Evolutionary conservation across 64 coral and sea anemone species (phyloP), one percentile per base, ranked within the genome.

Genomic region (Trachythela sp.): DNA sequence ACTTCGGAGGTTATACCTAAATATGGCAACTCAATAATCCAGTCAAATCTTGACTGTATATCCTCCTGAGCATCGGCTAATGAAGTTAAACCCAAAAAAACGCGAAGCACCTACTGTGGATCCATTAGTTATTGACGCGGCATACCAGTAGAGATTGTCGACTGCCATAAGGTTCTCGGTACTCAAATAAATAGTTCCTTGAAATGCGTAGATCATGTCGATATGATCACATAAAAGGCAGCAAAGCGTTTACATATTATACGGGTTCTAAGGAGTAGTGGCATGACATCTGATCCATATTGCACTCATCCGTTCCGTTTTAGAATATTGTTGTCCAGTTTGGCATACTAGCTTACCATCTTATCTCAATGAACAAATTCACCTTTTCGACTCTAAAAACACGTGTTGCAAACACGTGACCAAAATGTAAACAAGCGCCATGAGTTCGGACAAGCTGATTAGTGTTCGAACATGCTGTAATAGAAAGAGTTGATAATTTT

Each of bases 341-440:
- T 86, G 85, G 85, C 43, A 86, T 54, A 86, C 85, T 86, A 86
- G 4, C n/a, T 6, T 86, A 43, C 45, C 45, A n/a, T 43, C 18
- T 5, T 86, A 86, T 27, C 41, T 50, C 22, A 86, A 41, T 42
- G 56, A 64, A 64, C 18, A n/a, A 59, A 59, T 59, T 59, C 6
- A 59, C n/a, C n/a, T n/a, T n/a, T n/a, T 6, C 54, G 54, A 11
- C 2, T 59, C 2, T 14, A 59, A 22, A 59, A 22, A 14, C 4
- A n/a, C n/a, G n/a, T n/a, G n/a, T n/a, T n/a, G n/a, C n/a, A n/a
- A n/a, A n/a, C n/a, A n/a, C n/a, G n/a, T n/a, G n/a, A n/a, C n/a
- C n/a, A n/a, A n/a, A n/a, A n/a, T n/a, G n/a, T n/a, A n/a, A n/a
- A n/a, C n/a, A n/a, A n/a, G n/a, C n/a, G n/a, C n/a, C n/a, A n/a